Evolutionary conservation across 2,888 invertebrate genomes (phyloP).

Genomic region (Zhuqinia jingwanae): DNA sequence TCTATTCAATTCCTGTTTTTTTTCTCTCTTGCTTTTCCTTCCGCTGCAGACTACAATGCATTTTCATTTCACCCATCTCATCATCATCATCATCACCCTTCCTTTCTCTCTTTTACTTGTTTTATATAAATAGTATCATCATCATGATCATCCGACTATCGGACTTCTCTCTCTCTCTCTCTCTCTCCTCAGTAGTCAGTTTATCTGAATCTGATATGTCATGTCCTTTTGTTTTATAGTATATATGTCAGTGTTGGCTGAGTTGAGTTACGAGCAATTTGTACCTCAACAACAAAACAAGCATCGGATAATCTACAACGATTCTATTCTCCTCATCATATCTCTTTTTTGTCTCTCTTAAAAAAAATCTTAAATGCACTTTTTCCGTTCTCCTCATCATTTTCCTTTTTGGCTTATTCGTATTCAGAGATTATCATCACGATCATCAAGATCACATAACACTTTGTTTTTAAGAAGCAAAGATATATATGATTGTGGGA

Average conservation of each 20-base stretch:
- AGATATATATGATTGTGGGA: too few relatives aligned
- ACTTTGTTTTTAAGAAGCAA: not conserved
- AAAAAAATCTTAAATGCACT: slow-evolving; percentile 56
- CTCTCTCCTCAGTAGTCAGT: slow-evolving; percentile 6
- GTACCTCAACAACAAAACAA: slow-evolving; percentile 13
- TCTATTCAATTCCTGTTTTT: slow-evolving; percentile 39
- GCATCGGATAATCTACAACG: too few relatives aligned
- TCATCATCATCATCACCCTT: slow-evolving; percentile 20
- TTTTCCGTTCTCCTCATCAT: slow-evolving; percentile 37
- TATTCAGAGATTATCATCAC: not conserved
- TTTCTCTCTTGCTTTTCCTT: not conserved
- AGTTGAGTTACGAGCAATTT: slow-evolving; percentile 38
- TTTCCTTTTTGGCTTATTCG: not conserved
- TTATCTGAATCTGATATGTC: not conserved
- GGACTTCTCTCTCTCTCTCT: not conserved
- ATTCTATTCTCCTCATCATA: not conserved
- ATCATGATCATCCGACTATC: not conserved
- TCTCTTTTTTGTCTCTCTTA: not conserved
- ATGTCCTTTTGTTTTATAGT: slow-evolving; percentile 24
- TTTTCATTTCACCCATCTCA: too few relatives aligned
- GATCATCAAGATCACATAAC: slow-evolving; percentile 11
- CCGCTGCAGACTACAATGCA: not conserved
- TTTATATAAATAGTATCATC: slow-evolving; percentile 30
- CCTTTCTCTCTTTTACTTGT: not conserved
- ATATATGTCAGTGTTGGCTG: slow-evolving; percentile 32